A percentile compares a stretch with the other conserved stretches of the same genome.
phyloP scores from a whole-genome alignment of 35 echinoderm and acorn worm genomes.

The Apostichopus parvimensis region DNA sequence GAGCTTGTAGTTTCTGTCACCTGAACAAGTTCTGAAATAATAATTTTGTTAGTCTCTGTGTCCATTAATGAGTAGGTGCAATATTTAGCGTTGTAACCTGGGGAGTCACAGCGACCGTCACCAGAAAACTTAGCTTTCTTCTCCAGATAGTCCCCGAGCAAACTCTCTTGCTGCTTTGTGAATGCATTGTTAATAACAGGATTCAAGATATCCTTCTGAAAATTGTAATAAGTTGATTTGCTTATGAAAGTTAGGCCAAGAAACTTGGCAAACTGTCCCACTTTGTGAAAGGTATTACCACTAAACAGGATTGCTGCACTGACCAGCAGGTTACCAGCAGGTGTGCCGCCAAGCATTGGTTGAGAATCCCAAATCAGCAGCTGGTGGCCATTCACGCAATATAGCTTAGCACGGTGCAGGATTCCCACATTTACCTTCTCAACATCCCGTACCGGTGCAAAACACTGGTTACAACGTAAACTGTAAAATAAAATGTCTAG shows the following conservation, averaged over 20 bases:
- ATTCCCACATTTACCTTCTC: no score
- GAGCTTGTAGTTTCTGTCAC: slow-evolving; percentile 56
- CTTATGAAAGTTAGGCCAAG: slow-evolving; percentile 29
- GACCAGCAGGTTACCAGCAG: slow-evolving; percentile 63
- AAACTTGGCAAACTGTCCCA: slow-evolving; percentile 15
- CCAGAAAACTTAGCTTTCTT: slow-evolving; percentile 30
- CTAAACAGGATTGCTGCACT: slow-evolving; percentile 60
- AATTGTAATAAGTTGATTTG: slow-evolving; percentile 3
- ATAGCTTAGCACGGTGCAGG: no score
- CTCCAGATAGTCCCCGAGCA: slow-evolving; percentile 4
- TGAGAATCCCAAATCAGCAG: no score
- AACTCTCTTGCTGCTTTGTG: no score
- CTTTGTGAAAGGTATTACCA: slow-evolving; percentile 50
- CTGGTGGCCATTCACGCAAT: no score
- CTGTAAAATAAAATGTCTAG: no score
- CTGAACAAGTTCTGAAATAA: slow-evolving; percentile 52
- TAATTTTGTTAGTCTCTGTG: slow-evolving; percentile 10
- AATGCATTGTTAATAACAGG: neutral
- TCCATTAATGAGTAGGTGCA: slow-evolving; percentile 74
- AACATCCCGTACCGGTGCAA: no score
- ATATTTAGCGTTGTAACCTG: slow-evolving; percentile 68
- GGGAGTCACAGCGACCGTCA: neutral
- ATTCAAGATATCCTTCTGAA: neutral
- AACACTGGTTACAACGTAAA: no score
- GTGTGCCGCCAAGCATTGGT: no score